phyloP scores from a whole-genome alignment of 2,797 vertebrate species.

The Syncerus caffer region DNA sequence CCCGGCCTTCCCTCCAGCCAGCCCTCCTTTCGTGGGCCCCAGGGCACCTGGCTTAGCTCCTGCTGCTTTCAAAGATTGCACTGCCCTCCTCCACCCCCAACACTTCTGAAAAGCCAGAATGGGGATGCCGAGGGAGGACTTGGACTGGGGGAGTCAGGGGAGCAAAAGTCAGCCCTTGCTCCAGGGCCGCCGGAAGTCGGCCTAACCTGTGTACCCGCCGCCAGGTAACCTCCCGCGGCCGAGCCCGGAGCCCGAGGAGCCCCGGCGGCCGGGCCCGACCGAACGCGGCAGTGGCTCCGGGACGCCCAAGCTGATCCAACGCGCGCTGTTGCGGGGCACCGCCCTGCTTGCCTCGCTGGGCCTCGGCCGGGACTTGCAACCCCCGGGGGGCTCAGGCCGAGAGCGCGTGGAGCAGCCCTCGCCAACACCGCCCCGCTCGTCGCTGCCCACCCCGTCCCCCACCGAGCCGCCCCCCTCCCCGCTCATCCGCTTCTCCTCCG shows the following conservation, averaged over 20 bases:
- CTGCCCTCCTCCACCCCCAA: background rate
- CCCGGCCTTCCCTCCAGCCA: background rate
- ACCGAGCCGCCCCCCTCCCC: constrained; percentile 78
- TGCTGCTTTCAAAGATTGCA: background rate
- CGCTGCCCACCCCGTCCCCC: constrained; percentile 52
- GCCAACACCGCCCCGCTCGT: constrained; percentile 69
- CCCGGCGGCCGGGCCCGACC: background rate
- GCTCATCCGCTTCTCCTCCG: constrained; percentile 57
- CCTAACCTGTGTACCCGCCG: constrained; percentile 65
- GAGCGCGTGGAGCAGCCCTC: constrained; percentile 73
- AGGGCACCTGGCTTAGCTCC: background rate
- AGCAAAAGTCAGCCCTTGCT: background rate
- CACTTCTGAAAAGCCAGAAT: background rate
- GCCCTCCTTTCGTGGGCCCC: background rate
- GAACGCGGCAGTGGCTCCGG: constrained; percentile 76
- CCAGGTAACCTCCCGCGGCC: constrained; percentile 82
- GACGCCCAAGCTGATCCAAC: constrained; percentile 85
- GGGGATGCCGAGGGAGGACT: background rate
- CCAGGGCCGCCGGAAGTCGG: rapidly evolving
- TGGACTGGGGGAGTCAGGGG: no score
- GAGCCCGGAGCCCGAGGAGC: constrained; percentile 81
- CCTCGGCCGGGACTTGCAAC: constrained; percentile 87
- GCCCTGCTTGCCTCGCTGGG: constrained; percentile 88
- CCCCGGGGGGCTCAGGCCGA: constrained; percentile 37
- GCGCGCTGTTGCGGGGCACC: constrained; percentile 85